Percentiles rank a stretch among this genome's conserved stretches.
These are phyloP conservation scores for Anthoscopus minutus DNA, from an alignment of 2,113 vertebrate genomes.

Conservation along the genomic window DNA sequence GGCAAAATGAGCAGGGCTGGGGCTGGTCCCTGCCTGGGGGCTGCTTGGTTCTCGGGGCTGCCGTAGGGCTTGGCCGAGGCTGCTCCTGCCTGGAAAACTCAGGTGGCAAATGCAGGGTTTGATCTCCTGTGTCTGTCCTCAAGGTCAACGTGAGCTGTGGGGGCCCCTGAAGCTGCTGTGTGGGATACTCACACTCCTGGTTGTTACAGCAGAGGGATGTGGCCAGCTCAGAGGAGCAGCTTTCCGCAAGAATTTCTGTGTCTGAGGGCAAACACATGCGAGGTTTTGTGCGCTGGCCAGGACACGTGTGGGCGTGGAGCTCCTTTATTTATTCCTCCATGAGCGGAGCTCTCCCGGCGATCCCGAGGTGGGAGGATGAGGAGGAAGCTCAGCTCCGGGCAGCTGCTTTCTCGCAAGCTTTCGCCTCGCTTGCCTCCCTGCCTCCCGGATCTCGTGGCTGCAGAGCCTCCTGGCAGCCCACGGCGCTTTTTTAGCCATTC, in stretches of 20 bases:
- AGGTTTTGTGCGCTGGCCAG: background rate
- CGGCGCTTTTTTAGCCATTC: background rate
- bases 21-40: background rate
- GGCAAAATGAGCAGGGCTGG: background rate
- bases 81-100: background rate
- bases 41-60: accelerated
- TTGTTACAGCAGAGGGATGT: background rate
- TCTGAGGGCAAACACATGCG: accelerated
- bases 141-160: background rate
- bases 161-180: background rate
- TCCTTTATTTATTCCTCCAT: background rate
- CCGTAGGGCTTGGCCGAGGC: accelerated
- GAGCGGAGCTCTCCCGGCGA: background rate
- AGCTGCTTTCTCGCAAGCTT: background rate
- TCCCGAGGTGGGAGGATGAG: background rate
- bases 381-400: background rate
- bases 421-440: accelerated
- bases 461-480: background rate
- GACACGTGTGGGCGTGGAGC: background rate
- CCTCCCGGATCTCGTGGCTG: background rate
- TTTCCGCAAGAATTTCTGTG: background rate
- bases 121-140: background rate
- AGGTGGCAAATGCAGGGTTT: accelerated
- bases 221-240: background rate
- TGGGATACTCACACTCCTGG: background rate